Percentiles rank a stretch among this genome's conserved stretches.
These are phyloP conservation scores for Tetranychus piercei DNA, from an alignment of 2,888 invertebrate species.

Conservation along the genomic window DNA sequence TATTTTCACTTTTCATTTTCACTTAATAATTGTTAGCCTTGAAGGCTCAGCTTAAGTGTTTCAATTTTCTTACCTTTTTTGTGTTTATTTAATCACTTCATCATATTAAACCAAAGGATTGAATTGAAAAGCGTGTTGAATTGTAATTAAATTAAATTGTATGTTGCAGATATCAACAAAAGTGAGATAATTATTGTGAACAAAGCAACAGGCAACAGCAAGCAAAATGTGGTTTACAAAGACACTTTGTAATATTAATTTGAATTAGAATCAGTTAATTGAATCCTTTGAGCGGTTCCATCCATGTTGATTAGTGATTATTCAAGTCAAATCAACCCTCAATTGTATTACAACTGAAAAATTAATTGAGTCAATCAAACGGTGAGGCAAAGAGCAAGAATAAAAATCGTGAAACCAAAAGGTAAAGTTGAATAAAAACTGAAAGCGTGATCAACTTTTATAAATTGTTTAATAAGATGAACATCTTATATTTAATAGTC, in stretches of 20 bases:
- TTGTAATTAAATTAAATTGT: background rate
- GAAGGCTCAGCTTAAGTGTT: background rate
- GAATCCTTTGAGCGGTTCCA: no score
- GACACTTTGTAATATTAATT: no score
- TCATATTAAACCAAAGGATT: background rate
- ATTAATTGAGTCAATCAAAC: background rate
- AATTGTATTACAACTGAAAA: no score
- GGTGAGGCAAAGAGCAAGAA: background rate
- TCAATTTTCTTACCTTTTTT: background rate
- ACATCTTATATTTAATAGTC: background rate
- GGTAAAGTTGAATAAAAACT: background rate
- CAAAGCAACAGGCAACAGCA: no score
- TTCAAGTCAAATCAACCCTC: no score
- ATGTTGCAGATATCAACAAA: background rate
- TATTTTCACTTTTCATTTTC: no score
- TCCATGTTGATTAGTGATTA: no score
- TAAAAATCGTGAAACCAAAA: background rate
- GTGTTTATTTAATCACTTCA: background rate
- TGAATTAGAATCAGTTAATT: no score
- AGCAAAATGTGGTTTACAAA: no score
- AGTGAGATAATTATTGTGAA: no score
- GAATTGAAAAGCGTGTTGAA: background rate
- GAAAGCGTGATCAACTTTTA: background rate
- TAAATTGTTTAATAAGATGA: background rate
- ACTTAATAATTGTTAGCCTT: background rate